Base-by-base conservation (phyloP, 2,113 vertebrate species). In the Carettochelys insculpta region DNA sequence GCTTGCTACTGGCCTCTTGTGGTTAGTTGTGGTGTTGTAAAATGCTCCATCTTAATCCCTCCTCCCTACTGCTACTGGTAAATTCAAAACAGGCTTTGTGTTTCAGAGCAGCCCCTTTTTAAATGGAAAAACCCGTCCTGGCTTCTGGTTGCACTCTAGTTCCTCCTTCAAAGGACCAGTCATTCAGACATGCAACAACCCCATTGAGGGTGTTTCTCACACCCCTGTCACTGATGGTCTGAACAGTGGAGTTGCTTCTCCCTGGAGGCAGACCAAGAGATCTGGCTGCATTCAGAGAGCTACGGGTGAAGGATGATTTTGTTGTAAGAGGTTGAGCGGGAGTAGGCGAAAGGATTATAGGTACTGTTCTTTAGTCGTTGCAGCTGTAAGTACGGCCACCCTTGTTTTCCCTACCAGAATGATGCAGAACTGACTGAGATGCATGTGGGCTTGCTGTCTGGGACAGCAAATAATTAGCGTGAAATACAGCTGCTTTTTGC, bases 401-500 rank as follows among this genome's bases (percentile, higher is more conserved):
- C 43, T 73, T 2, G 2, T 8, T 27, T 27, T 73, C 41, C 5
- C 41, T 45, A 45, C 38, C 38, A 73, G 43, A 73, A 8, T 3
- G 1, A 2, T 29, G 75, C 31, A 29, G 45, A 48, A 77, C 14
- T 29, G 25, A 48, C 14, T 19, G 29, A 76, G 27, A 31, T 6
- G 45, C 34, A 43, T 45, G 6, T 17, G 75, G 34, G 31, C 14
- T 45, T 48, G 43, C 8, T 47, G 27, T 25, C 45, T 31, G 43
- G 45, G 45, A 77, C 75, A 31, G 24, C 47, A 14, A 20, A 43
- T 3, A 8, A 73, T 8, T 13, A 1, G 43, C 43, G 2, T 24
- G 0, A 5, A 4, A 3, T 3, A 34, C 65, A 12, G 83, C 31
- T 11, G 29, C 61, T 31, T 19, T 48, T 56, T 17, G 4, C 0